Evolutionary conservation across 1,140 invertebrate species (phyloP).

Genomic region (Ostrea denselamellosa): DNA sequence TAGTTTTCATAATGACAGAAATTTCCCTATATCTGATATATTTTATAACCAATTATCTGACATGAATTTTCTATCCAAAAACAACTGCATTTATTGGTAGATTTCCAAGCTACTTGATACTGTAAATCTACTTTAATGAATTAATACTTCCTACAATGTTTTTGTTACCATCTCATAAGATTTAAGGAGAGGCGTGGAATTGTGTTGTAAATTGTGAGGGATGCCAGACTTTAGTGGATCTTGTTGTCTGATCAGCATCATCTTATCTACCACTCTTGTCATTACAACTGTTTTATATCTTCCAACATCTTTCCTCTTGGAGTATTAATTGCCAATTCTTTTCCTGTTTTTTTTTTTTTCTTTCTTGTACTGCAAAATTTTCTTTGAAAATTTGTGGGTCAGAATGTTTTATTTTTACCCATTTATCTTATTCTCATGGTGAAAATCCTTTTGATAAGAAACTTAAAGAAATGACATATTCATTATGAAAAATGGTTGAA

Average conservation of each 20-base stretch:
- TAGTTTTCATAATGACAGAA: background rate
- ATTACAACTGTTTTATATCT: slow-evolving; percentile 40
- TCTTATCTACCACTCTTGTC: slow-evolving; percentile 21
- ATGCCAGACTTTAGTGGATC: background rate
- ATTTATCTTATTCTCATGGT: slow-evolving; percentile 16
- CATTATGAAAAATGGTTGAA: background rate
- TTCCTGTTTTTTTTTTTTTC: background rate
- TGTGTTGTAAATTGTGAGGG: slow-evolving; percentile 5
- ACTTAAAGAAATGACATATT: slow-evolving; percentile 23
- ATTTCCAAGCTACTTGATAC: background rate
- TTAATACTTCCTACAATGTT: background rate
- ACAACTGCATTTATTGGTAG: slow-evolving; percentile 4
- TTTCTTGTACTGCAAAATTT: background rate
- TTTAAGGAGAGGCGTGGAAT: background rate
- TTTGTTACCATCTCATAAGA: background rate
- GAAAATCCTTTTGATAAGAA: slow-evolving; percentile 14
- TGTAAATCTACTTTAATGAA: background rate
- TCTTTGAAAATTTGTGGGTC: slow-evolving; percentile 8
- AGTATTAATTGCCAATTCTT: slow-evolving; percentile 36
- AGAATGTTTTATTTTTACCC: background rate
- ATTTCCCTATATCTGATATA: background rate
- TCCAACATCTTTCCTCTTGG: background rate
- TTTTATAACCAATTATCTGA: background rate
- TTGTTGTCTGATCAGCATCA: slow-evolving; percentile 11
- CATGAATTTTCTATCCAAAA: background rate